A percentile compares a stretch with the other conserved stretches of the same genome.
phyloP scores from a whole-genome alignment of 2,113 vertebrate species.

The Triplophysa rosa region DNA sequence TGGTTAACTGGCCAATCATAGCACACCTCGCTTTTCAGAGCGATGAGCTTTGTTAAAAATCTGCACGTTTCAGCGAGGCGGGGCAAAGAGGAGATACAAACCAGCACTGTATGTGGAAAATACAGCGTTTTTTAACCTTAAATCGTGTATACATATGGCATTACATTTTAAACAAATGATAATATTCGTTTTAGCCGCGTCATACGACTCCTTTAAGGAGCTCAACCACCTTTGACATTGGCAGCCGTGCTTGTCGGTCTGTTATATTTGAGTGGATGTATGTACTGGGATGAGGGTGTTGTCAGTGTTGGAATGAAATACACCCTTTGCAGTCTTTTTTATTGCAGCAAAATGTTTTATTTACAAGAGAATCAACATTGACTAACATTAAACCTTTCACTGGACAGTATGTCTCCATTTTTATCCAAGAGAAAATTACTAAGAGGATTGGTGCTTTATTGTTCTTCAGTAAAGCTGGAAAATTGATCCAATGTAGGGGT shows the following conservation, averaged over 20 bases:
- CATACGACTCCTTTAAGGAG: neutral
- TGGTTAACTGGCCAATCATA: no score
- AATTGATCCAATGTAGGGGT: constrained; percentile 47
- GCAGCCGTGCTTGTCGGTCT: neutral
- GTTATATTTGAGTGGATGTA: neutral
- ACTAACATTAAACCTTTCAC: neutral
- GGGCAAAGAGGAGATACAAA: no score
- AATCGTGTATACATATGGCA: no score
- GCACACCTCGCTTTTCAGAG: no score
- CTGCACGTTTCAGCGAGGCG: no score
- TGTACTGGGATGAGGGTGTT: neutral
- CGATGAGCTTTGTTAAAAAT: no score
- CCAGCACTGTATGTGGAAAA: no score
- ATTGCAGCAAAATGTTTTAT: neutral
- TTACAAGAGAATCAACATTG: neutral
- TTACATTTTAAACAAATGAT: no score
- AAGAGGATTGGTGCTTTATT: constrained; percentile 26
- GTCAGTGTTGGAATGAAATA: neutral
- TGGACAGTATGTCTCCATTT: constrained; percentile 33
- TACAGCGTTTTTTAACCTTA: no score
- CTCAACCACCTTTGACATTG: neutral
- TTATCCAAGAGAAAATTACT: constrained; percentile 8
- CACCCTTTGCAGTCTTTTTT: neutral
- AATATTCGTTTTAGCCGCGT: no score
- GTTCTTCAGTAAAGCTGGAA: constrained; percentile 40